These are phyloP conservation scores for Plecturocebus donacophilus DNA, from an alignment of 2,113 vertebrate species.

Conservation along the genomic window DNA sequence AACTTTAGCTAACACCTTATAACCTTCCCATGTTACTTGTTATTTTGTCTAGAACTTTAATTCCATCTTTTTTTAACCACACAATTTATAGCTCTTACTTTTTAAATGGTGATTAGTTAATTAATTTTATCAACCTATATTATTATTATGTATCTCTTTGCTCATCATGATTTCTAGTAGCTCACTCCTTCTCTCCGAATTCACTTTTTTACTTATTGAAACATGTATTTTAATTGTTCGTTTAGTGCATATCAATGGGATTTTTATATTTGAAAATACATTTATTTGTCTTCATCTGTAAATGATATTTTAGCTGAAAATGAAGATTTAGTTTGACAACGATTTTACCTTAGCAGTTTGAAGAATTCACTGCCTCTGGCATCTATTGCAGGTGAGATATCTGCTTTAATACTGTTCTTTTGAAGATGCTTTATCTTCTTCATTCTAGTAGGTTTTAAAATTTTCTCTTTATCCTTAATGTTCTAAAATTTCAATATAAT, in stretches of 20 bases:
- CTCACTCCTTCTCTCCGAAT: not conserved
- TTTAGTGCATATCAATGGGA: not conserved
- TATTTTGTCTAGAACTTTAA: slow-evolving; percentile 1
- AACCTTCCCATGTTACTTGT: not conserved
- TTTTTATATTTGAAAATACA: slow-evolving; percentile 8
- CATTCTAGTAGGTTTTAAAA: not conserved
- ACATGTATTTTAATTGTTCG: not conserved
- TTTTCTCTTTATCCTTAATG: slow-evolving; percentile 24
- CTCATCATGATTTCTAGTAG: not conserved
- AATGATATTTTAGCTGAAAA: slow-evolving; percentile 30
- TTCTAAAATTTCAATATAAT: not conserved
- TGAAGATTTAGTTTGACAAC: not conserved
- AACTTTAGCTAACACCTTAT: not conserved
- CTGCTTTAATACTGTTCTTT: not conserved
- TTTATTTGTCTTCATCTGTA: not conserved
- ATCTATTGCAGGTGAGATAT: not conserved
- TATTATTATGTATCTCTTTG: not conserved
- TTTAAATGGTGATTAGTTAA: not conserved
- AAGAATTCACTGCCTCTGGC: not conserved
- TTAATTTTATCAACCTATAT: not conserved
- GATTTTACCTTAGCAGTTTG: not conserved
- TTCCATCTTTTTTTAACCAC: not conserved
- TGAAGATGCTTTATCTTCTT: not conserved
- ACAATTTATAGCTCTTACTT: not conserved
- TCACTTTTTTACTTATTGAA: not conserved